These are phyloP conservation scores for Bruchidius siliquastri DNA, from an alignment of 2,888 invertebrate genomes.

Conservation along the genomic window DNA sequence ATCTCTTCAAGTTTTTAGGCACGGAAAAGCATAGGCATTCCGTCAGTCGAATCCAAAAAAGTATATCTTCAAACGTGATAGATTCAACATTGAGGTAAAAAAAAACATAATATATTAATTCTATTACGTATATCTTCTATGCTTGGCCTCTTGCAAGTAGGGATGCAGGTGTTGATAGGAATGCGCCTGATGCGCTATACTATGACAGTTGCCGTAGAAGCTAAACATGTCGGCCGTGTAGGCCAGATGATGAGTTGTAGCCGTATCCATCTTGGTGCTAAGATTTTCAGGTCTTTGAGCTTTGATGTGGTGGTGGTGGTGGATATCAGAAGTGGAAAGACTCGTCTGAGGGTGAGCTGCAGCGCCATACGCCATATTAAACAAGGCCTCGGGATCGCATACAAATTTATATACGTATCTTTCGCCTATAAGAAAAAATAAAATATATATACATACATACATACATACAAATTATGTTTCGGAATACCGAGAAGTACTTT, in stretches of 20 bases:
- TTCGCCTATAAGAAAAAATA: slow-evolving; percentile 65
- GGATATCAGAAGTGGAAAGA: slow-evolving; percentile 22
- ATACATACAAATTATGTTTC: too few species aligned
- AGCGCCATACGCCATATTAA: slow-evolving; percentile 71
- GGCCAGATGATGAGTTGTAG: slow-evolving; percentile 37
- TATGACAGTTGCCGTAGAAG: slow-evolving; percentile 43
- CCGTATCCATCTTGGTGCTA: slow-evolving; percentile 36
- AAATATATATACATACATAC: too few species aligned
- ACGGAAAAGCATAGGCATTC: too few species aligned
- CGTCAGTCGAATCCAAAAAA: too few species aligned
- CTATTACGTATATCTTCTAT: slow-evolving; percentile 31
- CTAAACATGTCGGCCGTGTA: slow-evolving; percentile 47
- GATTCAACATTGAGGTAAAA: neutral
- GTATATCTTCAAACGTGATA: neutral
- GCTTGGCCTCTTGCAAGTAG: slow-evolving; percentile 40
- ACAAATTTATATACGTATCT: slow-evolving; percentile 96
- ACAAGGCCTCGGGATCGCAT: slow-evolving; percentile 87
- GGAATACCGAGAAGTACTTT: too few species aligned
- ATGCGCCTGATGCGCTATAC: slow-evolving; percentile 31
- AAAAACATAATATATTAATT: neutral
- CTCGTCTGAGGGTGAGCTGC: slow-evolving; percentile 4
- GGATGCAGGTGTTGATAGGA: slow-evolving; percentile 46
- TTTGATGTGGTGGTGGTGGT: slow-evolving; percentile 19
- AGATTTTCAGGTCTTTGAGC: slow-evolving; percentile 37
- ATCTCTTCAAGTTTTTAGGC: too few species aligned